Base-by-base conservation (phyloP, 2,888 invertebrate genomes). In the Phrixothrix hirtus region DNA sequence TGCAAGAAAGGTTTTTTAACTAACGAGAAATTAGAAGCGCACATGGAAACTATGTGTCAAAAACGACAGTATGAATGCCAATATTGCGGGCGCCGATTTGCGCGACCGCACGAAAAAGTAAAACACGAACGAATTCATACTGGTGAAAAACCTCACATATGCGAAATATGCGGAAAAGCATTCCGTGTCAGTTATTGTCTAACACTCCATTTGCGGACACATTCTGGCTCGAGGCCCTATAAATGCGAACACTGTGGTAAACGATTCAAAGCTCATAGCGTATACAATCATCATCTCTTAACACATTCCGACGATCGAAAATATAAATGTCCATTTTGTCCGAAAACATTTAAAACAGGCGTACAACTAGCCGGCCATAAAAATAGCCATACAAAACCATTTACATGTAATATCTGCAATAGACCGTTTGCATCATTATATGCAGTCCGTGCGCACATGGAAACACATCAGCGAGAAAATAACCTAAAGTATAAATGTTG, bases 61-160 rank as follows among this genome's bases (percentile, higher is more conserved):
- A 66, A 75, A 44, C 73, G 79, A 10, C 83, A 83, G 1, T 89
- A 88, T 71, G 81, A 80, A 37, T 90, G 90, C 64, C 79, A 84
- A 49, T 89, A 84, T 67, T 90, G 90, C 64, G 83, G 82, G 0
- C 79, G 87, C 44, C 78, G 84, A 54, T 90, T 90, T 64, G 79
- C 83, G 1, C 78, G 88, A 30, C 89, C 90, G 0, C 88, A 88
- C 63, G 89, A 90, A 64, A 89, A 89, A 72, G 89, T 90, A 1
- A 89, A 89, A 72, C 90, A 90, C 64, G 90, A 90, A 72, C 78
- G 90, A n/a, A 86, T 89, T 65, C 90, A 90, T 62, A 90, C 90
- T 0, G 84, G 84, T 0, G 89, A 89, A 66, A 89, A 89, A 64
- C 90, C 90, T 0, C 87, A 89, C 65, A 78, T 83, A 44, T 90